Conservation (phyloP, 2,888 invertebrate species). For the Glaucopsyche alexis region DNA sequence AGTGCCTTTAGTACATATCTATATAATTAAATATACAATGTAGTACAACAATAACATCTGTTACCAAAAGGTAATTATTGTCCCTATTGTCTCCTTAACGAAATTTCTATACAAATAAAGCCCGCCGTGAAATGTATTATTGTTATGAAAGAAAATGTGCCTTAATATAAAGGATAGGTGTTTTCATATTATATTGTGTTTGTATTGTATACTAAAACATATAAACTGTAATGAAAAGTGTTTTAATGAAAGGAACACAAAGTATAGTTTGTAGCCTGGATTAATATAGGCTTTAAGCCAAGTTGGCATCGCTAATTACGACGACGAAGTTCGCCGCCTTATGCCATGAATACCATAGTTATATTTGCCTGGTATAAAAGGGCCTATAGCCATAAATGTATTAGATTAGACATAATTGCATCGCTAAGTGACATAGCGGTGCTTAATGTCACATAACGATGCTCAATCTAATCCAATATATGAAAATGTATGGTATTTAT, state of each 20-base stretch:
- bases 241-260: neutral
- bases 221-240: neutral
- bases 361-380: too few relatives aligned
- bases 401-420: too few relatives aligned
- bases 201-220: neutral
- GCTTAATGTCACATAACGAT: too few relatives aligned
- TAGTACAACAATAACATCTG: neutral
- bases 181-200: constrained; percentile 12
- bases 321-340: too few relatives aligned
- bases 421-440: too few relatives aligned
- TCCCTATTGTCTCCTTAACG: constrained; percentile 13
- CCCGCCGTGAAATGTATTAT: neutral
- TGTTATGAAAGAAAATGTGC: constrained; percentile 6
- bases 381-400: too few relatives aligned
- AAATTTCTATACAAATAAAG: constrained; percentile 15
- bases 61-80: neutral
- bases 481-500: too few relatives aligned
- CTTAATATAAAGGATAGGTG: neutral
- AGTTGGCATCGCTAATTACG: too few relatives aligned
- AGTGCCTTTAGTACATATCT: too few relatives aligned
- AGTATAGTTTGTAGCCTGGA: neutral
- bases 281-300: too few relatives aligned
- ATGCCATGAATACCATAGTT: too few relatives aligned
- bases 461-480: too few relatives aligned
- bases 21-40: neutral